These are phyloP conservation scores for Asarcornis scutulata DNA, from an alignment of 2,113 vertebrate genomes.

Conservation along the genomic window DNA sequence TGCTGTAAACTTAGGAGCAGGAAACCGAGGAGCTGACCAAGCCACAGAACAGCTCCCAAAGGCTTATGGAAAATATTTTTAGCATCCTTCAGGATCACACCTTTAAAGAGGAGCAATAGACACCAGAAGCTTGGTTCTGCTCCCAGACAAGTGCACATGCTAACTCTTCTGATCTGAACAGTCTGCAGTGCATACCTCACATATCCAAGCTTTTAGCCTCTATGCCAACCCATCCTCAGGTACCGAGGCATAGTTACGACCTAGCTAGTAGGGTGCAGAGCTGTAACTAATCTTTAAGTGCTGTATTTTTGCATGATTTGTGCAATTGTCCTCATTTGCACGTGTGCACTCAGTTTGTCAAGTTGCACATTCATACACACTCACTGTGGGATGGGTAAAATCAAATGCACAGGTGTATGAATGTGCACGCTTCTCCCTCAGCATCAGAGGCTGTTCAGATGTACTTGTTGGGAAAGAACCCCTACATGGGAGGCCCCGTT, in stretches of 20 bases:
- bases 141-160: not conserved
- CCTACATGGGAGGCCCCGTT: not conserved
- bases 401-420: not conserved
- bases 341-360: not conserved
- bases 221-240: not conserved
- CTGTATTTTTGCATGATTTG: not conserved
- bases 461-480: not conserved
- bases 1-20: not conserved
- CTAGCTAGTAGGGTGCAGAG: not conserved
- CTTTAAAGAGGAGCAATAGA: not conserved
- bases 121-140: slow-evolving; percentile 9
- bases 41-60: not conserved
- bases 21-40: not conserved
- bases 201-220: slow-evolving; percentile 7
- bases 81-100: not conserved
- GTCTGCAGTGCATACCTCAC: not conserved
- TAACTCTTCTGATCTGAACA: not conserved
- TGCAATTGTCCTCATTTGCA: rapidly evolving
- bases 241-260: not conserved
- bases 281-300: slow-evolving; percentile 16
- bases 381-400: not conserved
- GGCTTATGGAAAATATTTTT: not conserved
- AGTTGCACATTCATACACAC: not conserved
- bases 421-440: not conserved
- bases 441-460: not conserved